phyloP scores from a whole-genome alignment of 2,113 vertebrate genomes.

The Hippocampus zosterae region DNA sequence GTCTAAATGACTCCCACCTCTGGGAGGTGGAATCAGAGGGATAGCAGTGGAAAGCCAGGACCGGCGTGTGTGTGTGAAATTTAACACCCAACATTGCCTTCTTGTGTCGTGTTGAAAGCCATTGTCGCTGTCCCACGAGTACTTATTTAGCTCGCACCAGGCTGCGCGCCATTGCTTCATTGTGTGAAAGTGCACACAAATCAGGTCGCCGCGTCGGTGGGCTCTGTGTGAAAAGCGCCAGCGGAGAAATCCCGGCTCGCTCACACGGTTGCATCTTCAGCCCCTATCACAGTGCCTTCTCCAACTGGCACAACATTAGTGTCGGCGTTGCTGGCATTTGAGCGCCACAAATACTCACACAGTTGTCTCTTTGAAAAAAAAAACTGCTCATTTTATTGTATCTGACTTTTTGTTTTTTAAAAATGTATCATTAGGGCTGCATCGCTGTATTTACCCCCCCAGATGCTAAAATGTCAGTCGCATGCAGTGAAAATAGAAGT shows the following conservation, averaged over 20 bases:
- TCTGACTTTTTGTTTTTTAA: conserved; percentile 73
- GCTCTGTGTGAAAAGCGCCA: too few relatives aligned
- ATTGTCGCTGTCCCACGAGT: background rate
- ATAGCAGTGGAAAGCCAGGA: background rate
- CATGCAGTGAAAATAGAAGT: conserved; percentile 86
- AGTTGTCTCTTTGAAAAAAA: conserved; percentile 55
- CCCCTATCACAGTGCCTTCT: too few relatives aligned
- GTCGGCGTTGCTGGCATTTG: background rate
- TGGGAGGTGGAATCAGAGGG: background rate
- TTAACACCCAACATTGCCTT: background rate
- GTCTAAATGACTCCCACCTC: background rate
- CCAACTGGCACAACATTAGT: too few relatives aligned
- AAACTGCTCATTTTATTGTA: conserved; percentile 88
- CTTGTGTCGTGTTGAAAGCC: background rate
- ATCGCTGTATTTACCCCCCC: conserved; percentile 83
- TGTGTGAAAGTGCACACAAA: background rate
- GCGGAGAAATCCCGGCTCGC: too few relatives aligned
- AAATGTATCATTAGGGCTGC: conserved; percentile 78
- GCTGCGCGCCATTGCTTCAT: background rate
- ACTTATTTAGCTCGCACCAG: background rate
- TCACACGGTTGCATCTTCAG: too few relatives aligned
- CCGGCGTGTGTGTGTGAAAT: background rate
- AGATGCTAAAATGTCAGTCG: conserved; percentile 79
- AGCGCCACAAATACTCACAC: conserved; percentile 17
- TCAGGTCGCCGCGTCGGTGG: too few relatives aligned